Conservation (phyloP, 2,888 invertebrate genomes). For the Rhagonycha fulva region DNA sequence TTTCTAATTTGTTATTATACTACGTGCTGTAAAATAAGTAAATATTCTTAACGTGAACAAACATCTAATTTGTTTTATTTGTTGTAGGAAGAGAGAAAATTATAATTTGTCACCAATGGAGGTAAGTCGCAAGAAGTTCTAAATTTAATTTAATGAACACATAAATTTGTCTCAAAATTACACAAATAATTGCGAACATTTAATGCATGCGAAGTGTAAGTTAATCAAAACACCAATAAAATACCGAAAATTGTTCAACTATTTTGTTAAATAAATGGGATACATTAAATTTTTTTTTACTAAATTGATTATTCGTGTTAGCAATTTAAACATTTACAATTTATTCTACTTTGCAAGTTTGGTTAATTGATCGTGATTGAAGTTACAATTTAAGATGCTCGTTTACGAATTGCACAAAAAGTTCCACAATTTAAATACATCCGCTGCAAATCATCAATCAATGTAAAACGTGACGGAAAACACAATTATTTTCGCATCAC, state of each 20-base stretch:
- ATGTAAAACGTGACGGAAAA: slow-evolving; percentile 27
- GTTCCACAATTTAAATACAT: slow-evolving; percentile 21
- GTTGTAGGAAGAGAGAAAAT: background rate
- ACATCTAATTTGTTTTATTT: background rate
- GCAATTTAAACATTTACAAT: background rate
- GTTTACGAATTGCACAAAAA: slow-evolving; percentile 7
- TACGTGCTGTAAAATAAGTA: background rate
- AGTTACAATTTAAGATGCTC: slow-evolving; percentile 3
- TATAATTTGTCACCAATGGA: background rate
- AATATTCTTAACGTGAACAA: background rate
- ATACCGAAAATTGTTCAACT: background rate
- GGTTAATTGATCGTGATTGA: background rate
- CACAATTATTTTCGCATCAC: slow-evolving; percentile 30
- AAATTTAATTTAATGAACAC: background rate
- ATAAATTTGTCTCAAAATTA: background rate
- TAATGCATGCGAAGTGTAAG: background rate
- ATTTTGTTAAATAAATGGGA: background rate
- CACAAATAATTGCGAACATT: background rate
- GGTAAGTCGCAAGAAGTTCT: background rate
- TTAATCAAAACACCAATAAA: background rate
- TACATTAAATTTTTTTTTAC: background rate
- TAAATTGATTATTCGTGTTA: background rate
- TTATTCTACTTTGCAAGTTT: background rate
- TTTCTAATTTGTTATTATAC: background rate
- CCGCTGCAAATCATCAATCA: slow-evolving; percentile 28